These are phyloP conservation scores for Cinclus mexicanus DNA, from an alignment of 2,113 vertebrate genomes.

Conservation along the genomic window DNA sequence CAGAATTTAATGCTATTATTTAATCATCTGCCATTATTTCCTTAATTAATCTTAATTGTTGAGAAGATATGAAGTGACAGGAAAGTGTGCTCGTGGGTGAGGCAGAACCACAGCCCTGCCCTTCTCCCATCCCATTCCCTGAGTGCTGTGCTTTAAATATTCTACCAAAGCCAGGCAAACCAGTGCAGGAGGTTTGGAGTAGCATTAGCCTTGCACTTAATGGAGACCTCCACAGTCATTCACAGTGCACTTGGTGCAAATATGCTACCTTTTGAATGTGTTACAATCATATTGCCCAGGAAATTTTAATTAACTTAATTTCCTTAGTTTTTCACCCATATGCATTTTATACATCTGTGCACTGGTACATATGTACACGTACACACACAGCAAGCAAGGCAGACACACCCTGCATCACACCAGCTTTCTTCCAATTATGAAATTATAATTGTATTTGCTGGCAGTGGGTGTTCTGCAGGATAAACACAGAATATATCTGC, in stretches of 20 bases:
- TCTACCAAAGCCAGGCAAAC: background rate
- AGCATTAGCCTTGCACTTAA: background rate
- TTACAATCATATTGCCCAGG: background rate
- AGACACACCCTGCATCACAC: background rate
- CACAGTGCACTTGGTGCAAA: background rate
- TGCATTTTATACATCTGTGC: background rate
- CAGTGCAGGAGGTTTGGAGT: background rate
- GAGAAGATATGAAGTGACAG: background rate
- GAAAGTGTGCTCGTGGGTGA: background rate
- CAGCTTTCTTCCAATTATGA: slow-evolving; percentile 11
- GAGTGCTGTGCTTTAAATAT: background rate
- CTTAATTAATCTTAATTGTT: background rate
- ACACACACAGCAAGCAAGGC: fast-evolving
- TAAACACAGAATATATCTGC: slow-evolving; percentile 49
- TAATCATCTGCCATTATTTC: background rate
- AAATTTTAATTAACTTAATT: background rate
- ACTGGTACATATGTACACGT: no score
- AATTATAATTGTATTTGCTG: slow-evolving; percentile 30
- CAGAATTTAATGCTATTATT: background rate
- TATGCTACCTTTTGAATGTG: background rate
- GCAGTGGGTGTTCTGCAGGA: slow-evolving; percentile 40
- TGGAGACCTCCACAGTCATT: background rate
- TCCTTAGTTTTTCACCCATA: background rate
- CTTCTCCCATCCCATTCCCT: background rate
- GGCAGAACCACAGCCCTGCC: background rate